Evolutionary conservation across 2,797 vertebrate genomes (phyloP), one percentile per base, ranked within the genome.

Genomic region (Danio tinwini): DNA sequence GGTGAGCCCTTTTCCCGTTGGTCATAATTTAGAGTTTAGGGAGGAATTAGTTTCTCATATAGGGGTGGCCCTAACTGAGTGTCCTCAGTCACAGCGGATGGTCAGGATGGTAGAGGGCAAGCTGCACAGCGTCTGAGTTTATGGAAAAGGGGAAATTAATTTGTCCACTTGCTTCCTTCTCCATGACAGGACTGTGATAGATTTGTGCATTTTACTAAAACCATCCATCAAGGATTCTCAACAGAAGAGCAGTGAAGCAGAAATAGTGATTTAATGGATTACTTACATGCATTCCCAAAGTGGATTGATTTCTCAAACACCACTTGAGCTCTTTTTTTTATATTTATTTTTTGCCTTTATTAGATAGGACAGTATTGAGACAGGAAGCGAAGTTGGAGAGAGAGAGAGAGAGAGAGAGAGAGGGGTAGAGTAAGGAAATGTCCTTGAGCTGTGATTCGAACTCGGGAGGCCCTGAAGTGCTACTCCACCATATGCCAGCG

Each of bases 191-290:
- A 37, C 40, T 21, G 12, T 42, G 76, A 61, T 76, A 77, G 81
- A 83, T 80, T 76, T 86, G 79, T 76, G 40, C 52, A 17, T 74
- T 40, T 50, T 47, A 45, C 37, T 49, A 62, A 74, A 82, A 16
- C 47, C 67, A 39, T 75, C 37, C 52, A 56, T 65, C 9, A 40
- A 6, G 19, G n/a, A 37, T 17, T 58, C 47, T 77, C 40, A 65
- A 52, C 47, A 29, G 47, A 63, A 61, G 65, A 61, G 39, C 58
- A 37, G 39, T 2, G 19, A 39, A 79, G 68, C 45, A 47, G 21
- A 68, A 82, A 80, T 14, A 29, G 21, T 42, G 49, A 44, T 64
- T 71, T 64, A 78, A 78, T n/a, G 16, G 47, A 65, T 75, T 81
- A 39, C 59, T 64, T 55, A 12, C 64, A 64, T 62, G 50, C 17